Percentiles rank a stretch among this genome's conserved stretches.
Evolutionary conservation across 92 coral and sea anemone species (phyloP).

Genomic region (Porites lobata): DNA sequence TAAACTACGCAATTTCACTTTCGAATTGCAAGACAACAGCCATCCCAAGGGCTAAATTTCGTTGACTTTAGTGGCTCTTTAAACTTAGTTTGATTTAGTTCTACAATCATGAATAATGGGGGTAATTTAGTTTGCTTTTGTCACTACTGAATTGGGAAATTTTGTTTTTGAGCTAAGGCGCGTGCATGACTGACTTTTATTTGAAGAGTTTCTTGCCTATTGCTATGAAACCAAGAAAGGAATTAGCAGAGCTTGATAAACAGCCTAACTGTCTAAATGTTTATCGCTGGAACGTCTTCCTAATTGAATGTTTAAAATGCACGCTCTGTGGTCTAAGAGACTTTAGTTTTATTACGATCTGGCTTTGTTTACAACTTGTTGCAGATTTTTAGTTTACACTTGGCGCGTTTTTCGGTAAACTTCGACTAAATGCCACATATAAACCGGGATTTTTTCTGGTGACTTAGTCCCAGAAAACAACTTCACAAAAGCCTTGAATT

Average conservation of each 20-base stretch:
- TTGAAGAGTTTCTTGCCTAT: background rate
- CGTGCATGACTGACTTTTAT: conserved; percentile 12
- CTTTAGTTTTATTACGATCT: conserved; percentile 27
- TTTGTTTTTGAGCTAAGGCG: conserved; percentile 17
- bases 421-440: conserved; percentile 6
- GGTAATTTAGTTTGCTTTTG: conserved; percentile 37
- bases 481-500: conserved; percentile 40
- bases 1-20: conserved; percentile 37
- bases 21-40: conserved; percentile 31
- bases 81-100: conserved; percentile 26
- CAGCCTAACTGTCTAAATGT: conserved; percentile 24
- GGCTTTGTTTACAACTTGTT: conserved; percentile 52
- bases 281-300: background rate
- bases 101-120: conserved; percentile 3
- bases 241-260: background rate
- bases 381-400: conserved; percentile 37
- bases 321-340: conserved; percentile 47
- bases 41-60: conserved; percentile 9
- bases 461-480: conserved; percentile 12
- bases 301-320: conserved; percentile 32
- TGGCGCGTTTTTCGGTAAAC: conserved; percentile 40
- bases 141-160: conserved; percentile 13
- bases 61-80: conserved; percentile 16
- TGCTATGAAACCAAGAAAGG: background rate
- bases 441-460: background rate